Evolutionary conservation across 2,113 vertebrate genomes (phyloP), one percentile per base, ranked within the genome.

Genomic region (Lampris incognitus): DNA sequence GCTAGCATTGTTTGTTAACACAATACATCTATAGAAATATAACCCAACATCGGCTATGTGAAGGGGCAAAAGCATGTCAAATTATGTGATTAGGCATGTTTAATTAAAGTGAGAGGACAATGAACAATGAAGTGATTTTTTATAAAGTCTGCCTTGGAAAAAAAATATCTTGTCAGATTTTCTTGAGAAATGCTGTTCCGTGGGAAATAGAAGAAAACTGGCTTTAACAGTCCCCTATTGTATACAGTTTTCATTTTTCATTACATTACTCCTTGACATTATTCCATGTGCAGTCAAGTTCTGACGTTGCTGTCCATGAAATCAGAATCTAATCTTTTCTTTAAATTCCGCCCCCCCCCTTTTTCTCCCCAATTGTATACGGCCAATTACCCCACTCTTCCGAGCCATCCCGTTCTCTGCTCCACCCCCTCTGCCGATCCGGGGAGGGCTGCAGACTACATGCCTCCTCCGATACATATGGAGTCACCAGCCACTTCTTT

Each of bases 111-210:
- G 39, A 68, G 9, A 60, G 42, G 38, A 74, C 50, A 61, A 2
- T 41, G 46, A 72, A 84, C 69, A 66, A 76, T 74, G 60, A 71
- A 37, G 37, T 56, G 50, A 71, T 50, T 9, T 52, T 69, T 74
- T 82, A 63, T 66, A 54, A 46, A 63, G 39, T 59, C 39, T 24
- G 49, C 46, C 62, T 39, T 13, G n/a, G 9, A 9, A 44, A 58
- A 58, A 39, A 54, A 37, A 8, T 13, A 1, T 11, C 1, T 5
- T 54, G 2, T n/a, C 11, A 4, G 7, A 61, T 52, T 63, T 54
- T n/a, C n/a, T 6, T 50, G 46, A 38, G 36, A 7, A 5, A 36
- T 60, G 9, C 13, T 6, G 9, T 7, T 55, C 9, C 37, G 24
- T 58, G 13, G 9, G 9, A 37, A 58, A 13, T 38, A 13, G 9